Percentiles rank a stretch among this genome's conserved stretches.
Conservation (phyloP, 2,888 invertebrate genomes). For the Idaea straminata region DNA sequence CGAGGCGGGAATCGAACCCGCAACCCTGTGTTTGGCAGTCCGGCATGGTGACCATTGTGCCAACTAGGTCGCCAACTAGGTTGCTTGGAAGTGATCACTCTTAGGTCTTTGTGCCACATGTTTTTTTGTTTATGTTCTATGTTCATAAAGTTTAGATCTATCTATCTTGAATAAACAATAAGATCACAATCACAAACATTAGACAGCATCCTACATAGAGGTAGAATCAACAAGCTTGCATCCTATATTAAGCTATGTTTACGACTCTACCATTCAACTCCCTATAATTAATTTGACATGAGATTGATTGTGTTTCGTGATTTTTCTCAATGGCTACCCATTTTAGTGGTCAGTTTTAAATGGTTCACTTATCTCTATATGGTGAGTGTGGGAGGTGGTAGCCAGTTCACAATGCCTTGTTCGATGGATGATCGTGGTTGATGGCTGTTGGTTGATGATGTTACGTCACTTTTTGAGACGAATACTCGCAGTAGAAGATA, state of each 20-base stretch:
- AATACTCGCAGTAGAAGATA: background rate
- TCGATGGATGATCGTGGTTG: conserved; percentile 6
- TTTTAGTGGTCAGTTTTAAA: conserved; percentile 22
- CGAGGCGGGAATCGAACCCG: no score
- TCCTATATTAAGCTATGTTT: conserved; percentile 27
- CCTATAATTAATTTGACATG: conserved; percentile 41
- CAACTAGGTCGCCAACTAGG: no score
- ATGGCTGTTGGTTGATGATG: conserved; percentile 7
- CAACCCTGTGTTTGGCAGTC: no score
- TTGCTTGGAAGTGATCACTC: no score
- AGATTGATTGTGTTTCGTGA: conserved; percentile 42
- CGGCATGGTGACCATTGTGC: no score
- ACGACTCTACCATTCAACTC: conserved; percentile 32
- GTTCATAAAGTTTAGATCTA: no score
- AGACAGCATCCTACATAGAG: conserved; percentile 31
- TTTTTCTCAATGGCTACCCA: conserved; percentile 22
- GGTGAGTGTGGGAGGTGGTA: conserved; percentile 20
- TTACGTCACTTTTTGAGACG: background rate
- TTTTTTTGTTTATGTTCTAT: no score
- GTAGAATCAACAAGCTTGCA: conserved; percentile 2
- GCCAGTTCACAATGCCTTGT: background rate
- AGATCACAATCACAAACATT: conserved; percentile 16
- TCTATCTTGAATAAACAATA: conserved; percentile 4
- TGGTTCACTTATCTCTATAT: conserved; percentile 23
- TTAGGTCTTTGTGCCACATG: no score